These are phyloP conservation scores for Pecten maximus DNA, from an alignment of 2,888 invertebrate species.

Conservation along the genomic window DNA sequence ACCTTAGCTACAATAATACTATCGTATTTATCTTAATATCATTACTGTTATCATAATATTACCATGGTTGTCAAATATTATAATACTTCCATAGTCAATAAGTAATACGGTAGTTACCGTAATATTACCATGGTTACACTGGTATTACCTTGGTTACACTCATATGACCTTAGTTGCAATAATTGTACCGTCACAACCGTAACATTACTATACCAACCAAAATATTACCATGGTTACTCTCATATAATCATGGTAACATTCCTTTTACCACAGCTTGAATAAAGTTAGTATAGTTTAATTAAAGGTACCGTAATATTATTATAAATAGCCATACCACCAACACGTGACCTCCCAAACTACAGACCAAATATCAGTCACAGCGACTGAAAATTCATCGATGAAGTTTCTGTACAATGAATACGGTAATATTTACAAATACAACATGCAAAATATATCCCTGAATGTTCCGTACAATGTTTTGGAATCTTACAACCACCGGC, in stretches of 20 bases:
- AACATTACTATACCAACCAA: not conserved
- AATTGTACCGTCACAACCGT: not conserved
- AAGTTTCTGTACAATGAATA: not conserved
- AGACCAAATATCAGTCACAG: too few relatives aligned
- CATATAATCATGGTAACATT: too few relatives aligned
- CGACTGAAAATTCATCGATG: too few relatives aligned
- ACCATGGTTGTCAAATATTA: too few relatives aligned
- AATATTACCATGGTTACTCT: not conserved
- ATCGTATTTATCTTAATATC: too few relatives aligned
- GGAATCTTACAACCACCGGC: not conserved
- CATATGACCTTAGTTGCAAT: not conserved
- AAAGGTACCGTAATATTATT: not conserved
- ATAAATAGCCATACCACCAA: not conserved
- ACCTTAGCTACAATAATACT: too few relatives aligned
- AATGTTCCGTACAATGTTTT: not conserved
- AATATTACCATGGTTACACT: too few relatives aligned
- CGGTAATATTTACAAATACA: not conserved
- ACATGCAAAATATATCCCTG: not conserved
- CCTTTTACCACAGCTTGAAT: not conserved
- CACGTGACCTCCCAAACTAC: too few relatives aligned
- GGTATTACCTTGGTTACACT: not conserved
- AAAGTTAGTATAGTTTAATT: not conserved
- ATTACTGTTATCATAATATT: too few relatives aligned
- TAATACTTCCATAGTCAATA: too few relatives aligned
- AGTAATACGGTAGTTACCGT: too few relatives aligned